phyloP scores from a whole-genome alignment of 2,113 vertebrate species.

The Ivindomyrus marchei region DNA sequence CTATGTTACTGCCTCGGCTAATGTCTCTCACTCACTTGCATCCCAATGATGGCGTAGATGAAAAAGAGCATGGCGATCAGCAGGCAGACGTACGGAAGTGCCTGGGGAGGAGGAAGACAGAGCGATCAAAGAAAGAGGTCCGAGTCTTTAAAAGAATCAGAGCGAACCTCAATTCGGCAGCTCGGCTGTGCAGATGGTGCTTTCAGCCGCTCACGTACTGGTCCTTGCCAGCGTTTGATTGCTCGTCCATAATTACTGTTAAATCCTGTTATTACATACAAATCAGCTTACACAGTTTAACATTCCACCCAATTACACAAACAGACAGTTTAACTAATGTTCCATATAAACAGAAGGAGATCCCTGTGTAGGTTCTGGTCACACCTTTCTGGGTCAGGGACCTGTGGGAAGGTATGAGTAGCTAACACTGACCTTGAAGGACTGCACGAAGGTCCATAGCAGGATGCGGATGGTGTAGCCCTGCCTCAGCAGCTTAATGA shows the following conservation, averaged over 20 bases:
- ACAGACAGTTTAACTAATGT: background rate
- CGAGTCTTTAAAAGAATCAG: background rate
- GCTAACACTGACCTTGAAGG: conserved; percentile 77
- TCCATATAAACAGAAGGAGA: background rate
- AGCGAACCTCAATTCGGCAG: background rate
- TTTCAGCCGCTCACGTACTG: background rate
- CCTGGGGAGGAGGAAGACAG: conserved; percentile 58
- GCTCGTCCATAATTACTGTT: background rate
- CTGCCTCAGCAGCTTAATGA: conserved; percentile 90
- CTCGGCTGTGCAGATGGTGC: background rate
- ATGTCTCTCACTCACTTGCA: conserved; percentile 71
- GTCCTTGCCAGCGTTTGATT: background rate
- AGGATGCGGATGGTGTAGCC: conserved; percentile 96
- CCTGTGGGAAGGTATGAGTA: fast-evolving
- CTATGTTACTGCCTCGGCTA: background rate
- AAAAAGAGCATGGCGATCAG: conserved; percentile 97
- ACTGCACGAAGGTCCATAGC: conserved; percentile 96
- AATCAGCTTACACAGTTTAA: background rate
- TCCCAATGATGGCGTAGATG: conserved; percentile 96
- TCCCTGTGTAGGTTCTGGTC: background rate
- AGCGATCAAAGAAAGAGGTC: background rate
- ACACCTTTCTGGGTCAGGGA: background rate
- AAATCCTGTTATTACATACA: background rate
- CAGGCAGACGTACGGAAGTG: conserved; percentile 91
- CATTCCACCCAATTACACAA: background rate